phyloP scores from a whole-genome alignment of 2,888 invertebrate genomes.

The Melinaea menophilus region DNA sequence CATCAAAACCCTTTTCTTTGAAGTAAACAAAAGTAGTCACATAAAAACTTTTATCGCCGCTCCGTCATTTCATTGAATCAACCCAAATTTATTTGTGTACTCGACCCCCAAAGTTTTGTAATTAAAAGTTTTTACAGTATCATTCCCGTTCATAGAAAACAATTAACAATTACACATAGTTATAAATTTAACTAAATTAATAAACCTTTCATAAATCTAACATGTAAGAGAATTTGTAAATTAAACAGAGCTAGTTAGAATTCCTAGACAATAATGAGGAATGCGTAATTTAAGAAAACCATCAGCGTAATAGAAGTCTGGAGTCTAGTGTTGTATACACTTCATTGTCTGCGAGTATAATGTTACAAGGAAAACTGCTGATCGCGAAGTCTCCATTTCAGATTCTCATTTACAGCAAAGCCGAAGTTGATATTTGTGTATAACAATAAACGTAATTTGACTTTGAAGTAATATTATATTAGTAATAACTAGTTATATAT shows the following conservation, averaged over 20 bases:
- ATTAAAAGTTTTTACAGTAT: too few relatives aligned
- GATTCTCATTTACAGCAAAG: constrained; percentile 43
- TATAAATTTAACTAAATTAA: too few relatives aligned
- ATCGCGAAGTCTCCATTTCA: constrained; percentile 54
- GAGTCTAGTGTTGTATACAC: constrained; percentile 25
- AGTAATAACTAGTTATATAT: too few relatives aligned
- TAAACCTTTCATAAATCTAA: too few relatives aligned
- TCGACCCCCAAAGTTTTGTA: not conserved
- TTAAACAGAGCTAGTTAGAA: not conserved
- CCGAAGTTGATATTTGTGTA: constrained; percentile 22
- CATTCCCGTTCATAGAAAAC: too few relatives aligned
- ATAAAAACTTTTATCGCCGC: constrained; percentile 66
- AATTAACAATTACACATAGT: too few relatives aligned
- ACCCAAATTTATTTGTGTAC: constrained; percentile 6
- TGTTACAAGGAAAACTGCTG: constrained; percentile 61
- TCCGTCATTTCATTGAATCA: constrained; percentile 25
- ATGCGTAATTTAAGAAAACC: constrained; percentile 29
- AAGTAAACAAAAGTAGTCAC: constrained; percentile 63
- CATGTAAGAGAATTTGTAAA: too few relatives aligned
- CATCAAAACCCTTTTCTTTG: constrained; percentile 50
- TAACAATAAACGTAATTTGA: not conserved
- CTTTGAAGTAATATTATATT: not conserved
- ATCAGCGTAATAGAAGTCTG: constrained; percentile 32
- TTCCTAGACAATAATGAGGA: constrained; percentile 9
- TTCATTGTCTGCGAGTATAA: constrained; percentile 48